Conservation (phyloP, 1,140 invertebrate genomes). For the Pentalonia nigronervosa region DNA sequence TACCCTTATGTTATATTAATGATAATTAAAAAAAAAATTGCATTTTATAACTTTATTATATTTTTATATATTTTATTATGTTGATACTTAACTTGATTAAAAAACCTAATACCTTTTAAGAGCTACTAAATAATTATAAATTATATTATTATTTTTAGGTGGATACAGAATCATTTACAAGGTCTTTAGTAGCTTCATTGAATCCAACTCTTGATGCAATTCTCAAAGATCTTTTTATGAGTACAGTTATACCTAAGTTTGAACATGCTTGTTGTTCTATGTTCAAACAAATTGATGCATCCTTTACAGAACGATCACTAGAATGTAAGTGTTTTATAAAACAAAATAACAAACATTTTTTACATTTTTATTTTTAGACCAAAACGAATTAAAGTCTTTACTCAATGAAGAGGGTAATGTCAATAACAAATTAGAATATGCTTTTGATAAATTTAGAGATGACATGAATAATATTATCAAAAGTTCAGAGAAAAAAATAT, state of each 20-base stretch:
- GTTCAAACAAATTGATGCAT: conserved; percentile 86
- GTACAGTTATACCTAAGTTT: conserved; percentile 80
- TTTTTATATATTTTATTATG: background rate
- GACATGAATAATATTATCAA: conserved; percentile 40
- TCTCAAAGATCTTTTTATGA: conserved; percentile 78
- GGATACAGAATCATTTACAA: conserved; percentile 77
- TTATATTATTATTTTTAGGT: conserved; percentile 66
- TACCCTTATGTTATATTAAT: too few relatives aligned
- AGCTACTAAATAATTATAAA: background rate
- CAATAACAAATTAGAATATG: conserved; percentile 35
- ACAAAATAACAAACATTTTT: background rate
- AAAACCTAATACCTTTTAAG: background rate
- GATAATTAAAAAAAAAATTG: too few relatives aligned
- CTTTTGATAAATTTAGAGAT: conserved; percentile 6
- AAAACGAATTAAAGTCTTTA: conserved; percentile 42
- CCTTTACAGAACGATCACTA: conserved; percentile 83
- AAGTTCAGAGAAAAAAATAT: background rate
- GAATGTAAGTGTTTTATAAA: conserved; percentile 76
- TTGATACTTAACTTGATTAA: background rate
- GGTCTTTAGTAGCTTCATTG: conserved; percentile 72
- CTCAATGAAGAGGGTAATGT: conserved; percentile 34
- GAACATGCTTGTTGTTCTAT: conserved; percentile 84
- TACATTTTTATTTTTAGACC: background rate
- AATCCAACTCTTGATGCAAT: conserved; percentile 73
- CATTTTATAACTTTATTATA: background rate